Evolutionary conservation across 2,113 vertebrate genomes (phyloP).

Genomic region (Periophthalmodon schlosseri): DNA sequence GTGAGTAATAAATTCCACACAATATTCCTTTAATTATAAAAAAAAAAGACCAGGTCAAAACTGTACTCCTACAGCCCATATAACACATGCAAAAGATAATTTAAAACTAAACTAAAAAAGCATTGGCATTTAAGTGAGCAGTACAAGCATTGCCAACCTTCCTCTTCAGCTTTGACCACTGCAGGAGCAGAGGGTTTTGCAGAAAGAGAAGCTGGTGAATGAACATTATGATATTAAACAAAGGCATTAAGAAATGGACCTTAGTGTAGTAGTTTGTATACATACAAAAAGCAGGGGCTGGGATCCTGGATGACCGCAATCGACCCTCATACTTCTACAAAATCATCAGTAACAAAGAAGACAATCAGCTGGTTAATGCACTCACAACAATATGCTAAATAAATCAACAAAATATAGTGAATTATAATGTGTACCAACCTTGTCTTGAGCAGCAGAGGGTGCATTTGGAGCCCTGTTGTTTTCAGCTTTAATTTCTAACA

Average conservation of each 20-base stretch:
- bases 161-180: conserved; percentile 46
- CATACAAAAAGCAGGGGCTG: conserved; percentile 66
- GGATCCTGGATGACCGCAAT: conserved; percentile 71
- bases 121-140: conserved; percentile 14
- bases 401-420: neutral
- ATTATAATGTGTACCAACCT: conserved; percentile 32
- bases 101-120: neutral
- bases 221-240: neutral
- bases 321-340: conserved; percentile 65
- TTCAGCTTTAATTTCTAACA: conserved; percentile 33
- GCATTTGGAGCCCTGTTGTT: neutral
- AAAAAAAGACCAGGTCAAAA: neutral
- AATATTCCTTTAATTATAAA: neutral
- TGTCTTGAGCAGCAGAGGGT: conserved; percentile 17
- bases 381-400: neutral
- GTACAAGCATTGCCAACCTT: conserved; percentile 67
- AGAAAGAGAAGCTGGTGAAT: conserved; percentile 38
- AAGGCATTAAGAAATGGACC: neutral
- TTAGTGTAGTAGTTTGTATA: conserved; percentile 19
- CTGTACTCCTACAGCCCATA: neutral
- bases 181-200: conserved; percentile 59
- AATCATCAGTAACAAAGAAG: neutral
- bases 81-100: neutral
- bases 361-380: neutral
- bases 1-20: neutral